These are phyloP conservation scores for Proctacanthus coquilletti DNA, from an alignment of 1,140 invertebrate genomes.

Conservation along the genomic window DNA sequence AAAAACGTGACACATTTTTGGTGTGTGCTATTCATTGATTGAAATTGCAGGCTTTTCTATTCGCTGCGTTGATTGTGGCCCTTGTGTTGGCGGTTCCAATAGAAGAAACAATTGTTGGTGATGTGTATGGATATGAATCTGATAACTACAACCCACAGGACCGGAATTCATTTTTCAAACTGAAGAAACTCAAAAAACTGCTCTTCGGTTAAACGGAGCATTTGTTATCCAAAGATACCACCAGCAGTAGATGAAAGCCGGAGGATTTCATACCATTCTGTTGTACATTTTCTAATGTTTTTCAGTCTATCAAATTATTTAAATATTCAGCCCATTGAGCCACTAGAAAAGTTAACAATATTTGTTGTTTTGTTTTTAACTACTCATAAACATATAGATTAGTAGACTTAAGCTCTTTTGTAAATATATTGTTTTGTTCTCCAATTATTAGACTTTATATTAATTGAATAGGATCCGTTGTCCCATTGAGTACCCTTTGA, in stretches of 20 bases:
- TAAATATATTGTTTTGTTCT: too few relatives aligned
- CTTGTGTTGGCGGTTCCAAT: constrained; percentile 3
- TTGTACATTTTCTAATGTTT: background rate
- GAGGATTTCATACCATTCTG: background rate
- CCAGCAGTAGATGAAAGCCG: background rate
- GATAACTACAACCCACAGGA: constrained; percentile 4
- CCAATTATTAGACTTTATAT: too few relatives aligned
- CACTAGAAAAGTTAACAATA: background rate
- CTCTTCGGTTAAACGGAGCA: constrained; percentile 2
- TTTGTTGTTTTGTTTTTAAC: background rate
- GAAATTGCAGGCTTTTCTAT: constrained; percentile 1
- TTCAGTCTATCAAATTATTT: background rate
- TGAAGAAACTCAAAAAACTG: constrained; percentile 7
- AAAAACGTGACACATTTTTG: background rate
- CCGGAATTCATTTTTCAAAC: constrained; percentile 4
- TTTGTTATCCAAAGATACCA: background rate
- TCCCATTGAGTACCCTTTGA: too few relatives aligned
- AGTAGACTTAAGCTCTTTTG: background rate
- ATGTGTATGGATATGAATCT: background rate
- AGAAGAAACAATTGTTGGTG: constrained; percentile 3
- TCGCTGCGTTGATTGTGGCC: background rate
- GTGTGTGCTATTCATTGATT: background rate
- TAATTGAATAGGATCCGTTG: too few relatives aligned
- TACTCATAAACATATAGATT: background rate
- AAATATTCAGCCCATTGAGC: background rate